Evolutionary conservation across 2,888 invertebrate genomes (phyloP), one percentile per base, ranked within the genome.

Genomic region (Cantharis rufa): DNA sequence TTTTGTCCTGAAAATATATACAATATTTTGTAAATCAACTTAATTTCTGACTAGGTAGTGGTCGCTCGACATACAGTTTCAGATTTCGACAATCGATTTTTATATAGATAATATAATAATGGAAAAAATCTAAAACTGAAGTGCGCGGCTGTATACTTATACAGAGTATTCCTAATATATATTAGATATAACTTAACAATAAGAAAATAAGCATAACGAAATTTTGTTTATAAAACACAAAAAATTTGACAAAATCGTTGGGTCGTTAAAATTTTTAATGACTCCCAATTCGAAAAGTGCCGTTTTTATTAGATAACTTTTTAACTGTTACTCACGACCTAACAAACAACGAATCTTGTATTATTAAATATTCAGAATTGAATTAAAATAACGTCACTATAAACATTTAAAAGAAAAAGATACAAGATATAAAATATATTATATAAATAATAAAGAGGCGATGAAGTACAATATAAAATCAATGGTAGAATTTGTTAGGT

Each of bases 81-180:
- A 86, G 86, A 85, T 86, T 84, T 82, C 80, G 78, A 66, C 27
- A 71, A 79, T 77, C 74, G 70, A 72, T 70, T 21, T 48, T 48
- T 48, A 48, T 48, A 48, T 48, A 48, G n/a, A 3, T 21, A 15
- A 66, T 73, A 75, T 77, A 75, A 71, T 71, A 78, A 63, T n/a
- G 78, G 76, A 74, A 75, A 80, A 83, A 84, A 84, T 85, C 84
- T 82, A 85, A 86, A 86, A 86, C 85, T 84, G 85, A 84, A 85
- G 82, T 86, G 86, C 83, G 86, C 86, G 85, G 84, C 87, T 87
- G 87, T 84, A 86, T 87, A 86, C 85, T 86, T 87, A 86, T 87
- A 87, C 86, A 86, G 86, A 85, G 86, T 84, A 82, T 84, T 85
- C 84, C 84, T 85, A 84, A 84, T 85, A 86, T 82, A 84, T 86